phyloP scores from a whole-genome alignment of 2,113 vertebrate species.

The Hippocampus zosterae region DNA sequence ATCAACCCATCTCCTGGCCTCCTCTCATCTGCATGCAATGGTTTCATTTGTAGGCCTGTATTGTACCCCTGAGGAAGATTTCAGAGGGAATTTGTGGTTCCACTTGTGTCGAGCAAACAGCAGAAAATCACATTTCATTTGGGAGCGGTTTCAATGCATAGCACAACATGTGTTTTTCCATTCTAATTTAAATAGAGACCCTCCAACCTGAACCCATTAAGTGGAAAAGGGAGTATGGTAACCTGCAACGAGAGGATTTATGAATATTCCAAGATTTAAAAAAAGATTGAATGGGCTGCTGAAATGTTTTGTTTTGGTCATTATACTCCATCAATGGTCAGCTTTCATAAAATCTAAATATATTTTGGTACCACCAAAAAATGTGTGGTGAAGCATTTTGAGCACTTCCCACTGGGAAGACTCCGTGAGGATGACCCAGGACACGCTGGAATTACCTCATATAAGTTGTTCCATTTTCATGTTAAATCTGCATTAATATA shows the following conservation, averaged over 20 bases:
- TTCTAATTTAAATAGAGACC: not conserved
- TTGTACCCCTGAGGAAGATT: conserved; percentile 1
- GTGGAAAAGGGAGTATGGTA: not conserved
- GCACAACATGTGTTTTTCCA: not conserved
- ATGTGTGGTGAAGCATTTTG: too few relatives aligned
- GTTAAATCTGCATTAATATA: not conserved
- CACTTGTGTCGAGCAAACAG: not conserved
- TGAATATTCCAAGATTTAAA: not conserved
- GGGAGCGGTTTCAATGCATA: not conserved
- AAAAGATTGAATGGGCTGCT: not conserved
- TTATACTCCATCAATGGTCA: not conserved
- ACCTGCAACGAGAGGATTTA: not conserved
- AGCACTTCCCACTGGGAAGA: too few relatives aligned
- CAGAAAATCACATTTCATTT: not conserved
- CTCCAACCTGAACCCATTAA: not conserved
- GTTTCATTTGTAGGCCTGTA: conserved; percentile 5
- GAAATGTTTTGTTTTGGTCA: not conserved
- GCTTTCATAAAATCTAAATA: not conserved
- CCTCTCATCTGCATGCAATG: conserved; percentile 8
- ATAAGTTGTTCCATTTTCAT: not conserved
- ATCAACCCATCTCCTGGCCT: conserved; percentile 21
- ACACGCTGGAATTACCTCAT: too few relatives aligned
- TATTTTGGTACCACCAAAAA: not conserved
- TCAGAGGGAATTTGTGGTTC: not conserved
- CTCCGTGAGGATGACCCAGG: too few relatives aligned